phyloP scores from a whole-genome alignment of 2,113 vertebrate genomes.

The Tragelaphus imberbis region DNA sequence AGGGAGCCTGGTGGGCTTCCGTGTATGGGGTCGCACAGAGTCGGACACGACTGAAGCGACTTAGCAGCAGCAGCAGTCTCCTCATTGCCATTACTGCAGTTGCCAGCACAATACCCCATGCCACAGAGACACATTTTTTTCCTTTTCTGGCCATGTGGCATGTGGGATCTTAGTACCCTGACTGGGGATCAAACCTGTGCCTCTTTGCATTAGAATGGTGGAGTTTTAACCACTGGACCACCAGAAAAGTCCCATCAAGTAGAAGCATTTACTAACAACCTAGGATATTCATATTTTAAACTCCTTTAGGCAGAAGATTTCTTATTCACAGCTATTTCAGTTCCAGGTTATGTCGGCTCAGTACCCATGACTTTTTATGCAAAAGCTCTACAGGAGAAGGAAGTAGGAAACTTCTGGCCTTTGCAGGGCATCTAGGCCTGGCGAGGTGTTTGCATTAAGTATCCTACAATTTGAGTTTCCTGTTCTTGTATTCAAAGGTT shows the following conservation, averaged over 20 bases:
- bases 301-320: neutral
- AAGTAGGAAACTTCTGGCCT: neutral
- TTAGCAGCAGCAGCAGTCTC: too few species aligned
- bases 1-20: too few species aligned
- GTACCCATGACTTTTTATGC: neutral
- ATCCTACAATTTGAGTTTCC: neutral
- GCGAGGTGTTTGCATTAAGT: neutral
- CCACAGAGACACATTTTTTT: neutral
- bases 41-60: too few species aligned
- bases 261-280: neutral
- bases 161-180: neutral
- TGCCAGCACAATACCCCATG: neutral
- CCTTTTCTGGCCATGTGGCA: neutral
- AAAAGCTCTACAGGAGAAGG: neutral
- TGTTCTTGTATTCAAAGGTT: neutral
- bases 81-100: rapidly evolving
- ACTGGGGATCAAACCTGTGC: neutral
- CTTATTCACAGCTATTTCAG: neutral
- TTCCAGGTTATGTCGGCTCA: neutral
- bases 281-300: neutral
- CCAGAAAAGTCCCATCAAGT: neutral
- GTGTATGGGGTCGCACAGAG: too few species aligned
- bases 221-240: neutral
- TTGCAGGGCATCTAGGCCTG: neutral
- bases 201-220: neutral